These are phyloP conservation scores for Dreissena rostriformis DNA, from an alignment of 1,140 invertebrate species.

Conservation along the genomic window DNA sequence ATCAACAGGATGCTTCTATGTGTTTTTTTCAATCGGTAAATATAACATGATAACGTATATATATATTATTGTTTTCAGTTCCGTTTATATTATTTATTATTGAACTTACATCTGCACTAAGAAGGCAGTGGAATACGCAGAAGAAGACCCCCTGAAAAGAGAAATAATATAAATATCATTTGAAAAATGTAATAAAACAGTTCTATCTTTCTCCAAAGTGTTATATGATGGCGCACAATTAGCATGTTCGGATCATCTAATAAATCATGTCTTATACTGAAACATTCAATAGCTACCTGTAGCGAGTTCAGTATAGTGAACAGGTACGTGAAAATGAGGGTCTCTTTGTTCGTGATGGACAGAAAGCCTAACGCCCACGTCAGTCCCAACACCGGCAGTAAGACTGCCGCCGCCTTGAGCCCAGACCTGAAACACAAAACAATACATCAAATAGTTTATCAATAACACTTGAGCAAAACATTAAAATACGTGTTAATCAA, in stretches of 20 bases:
- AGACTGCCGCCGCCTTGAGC: conserved; percentile 72
- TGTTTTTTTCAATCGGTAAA: too few relatives aligned
- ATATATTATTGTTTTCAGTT: too few relatives aligned
- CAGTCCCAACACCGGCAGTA: conserved; percentile 74
- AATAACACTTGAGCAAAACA: too few relatives aligned
- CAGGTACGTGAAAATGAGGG: conserved; percentile 73
- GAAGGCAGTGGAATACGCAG: conserved; percentile 71
- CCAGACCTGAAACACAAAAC: conserved; percentile 62
- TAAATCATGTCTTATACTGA: too few relatives aligned
- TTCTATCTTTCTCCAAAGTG: not conserved
- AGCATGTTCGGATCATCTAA: not conserved
- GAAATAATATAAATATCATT: not conserved
- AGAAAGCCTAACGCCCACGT: conserved; percentile 75
- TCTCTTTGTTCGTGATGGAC: conserved; percentile 62
- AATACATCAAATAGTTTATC: too few relatives aligned
- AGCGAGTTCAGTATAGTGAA: conserved; percentile 73
- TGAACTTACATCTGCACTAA: conserved; percentile 73
- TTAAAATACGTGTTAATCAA: too few relatives aligned
- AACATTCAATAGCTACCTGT: conserved; percentile 60
- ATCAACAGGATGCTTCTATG: too few relatives aligned
- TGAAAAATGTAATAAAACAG: not conserved
- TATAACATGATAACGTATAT: too few relatives aligned
- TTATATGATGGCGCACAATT: not conserved
- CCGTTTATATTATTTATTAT: too few relatives aligned
- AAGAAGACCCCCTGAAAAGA: conserved; percentile 68